Conservation (phyloP, 2,888 invertebrate species). For the Drosophila subsilvestris region DNA sequence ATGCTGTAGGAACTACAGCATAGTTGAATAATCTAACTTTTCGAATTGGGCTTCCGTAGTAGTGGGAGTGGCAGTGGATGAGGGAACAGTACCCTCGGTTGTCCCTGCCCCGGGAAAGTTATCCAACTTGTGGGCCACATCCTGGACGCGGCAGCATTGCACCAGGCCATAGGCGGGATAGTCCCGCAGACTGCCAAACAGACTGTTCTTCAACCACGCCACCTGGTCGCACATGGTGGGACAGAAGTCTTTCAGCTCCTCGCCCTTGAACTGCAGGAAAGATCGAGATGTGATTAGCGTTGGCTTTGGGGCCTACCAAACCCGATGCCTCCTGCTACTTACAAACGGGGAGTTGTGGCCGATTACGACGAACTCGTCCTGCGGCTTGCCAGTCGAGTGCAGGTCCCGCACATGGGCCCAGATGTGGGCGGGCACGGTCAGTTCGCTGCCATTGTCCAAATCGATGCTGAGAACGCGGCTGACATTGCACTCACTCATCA, state of each 20-base stretch:
- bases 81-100: background rate
- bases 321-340: slow-evolving; percentile 8
- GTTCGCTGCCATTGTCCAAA: background rate
- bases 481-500: slow-evolving; percentile 26
- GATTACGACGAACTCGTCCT: slow-evolving; percentile 54
- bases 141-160: slow-evolving; percentile 53
- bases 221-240: slow-evolving; percentile 54
- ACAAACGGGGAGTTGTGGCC: slow-evolving; percentile 59
- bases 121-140: slow-evolving; percentile 51
- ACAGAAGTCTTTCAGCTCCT: slow-evolving; percentile 34
- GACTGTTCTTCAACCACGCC: slow-evolving; percentile 46
- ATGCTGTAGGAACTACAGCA: background rate
- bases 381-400: background rate
- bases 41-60: background rate
- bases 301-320: background rate
- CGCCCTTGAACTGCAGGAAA: slow-evolving; percentile 27
- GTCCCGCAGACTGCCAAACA: slow-evolving; percentile 36
- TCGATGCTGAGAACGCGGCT: slow-evolving; percentile 28
- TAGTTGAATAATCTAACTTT: background rate
- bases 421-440: slow-evolving; percentile 46
- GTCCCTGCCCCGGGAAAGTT: slow-evolving; percentile 37
- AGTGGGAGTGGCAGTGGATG: background rate
- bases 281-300: too few species aligned
- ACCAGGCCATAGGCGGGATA: slow-evolving; percentile 46
- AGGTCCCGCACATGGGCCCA: slow-evolving; percentile 58